Percentiles rank a stretch among this genome's conserved stretches.
Evolutionary conservation across 1,140 invertebrate species (phyloP).

Genomic region (Parasteatoda tepidariorum): DNA sequence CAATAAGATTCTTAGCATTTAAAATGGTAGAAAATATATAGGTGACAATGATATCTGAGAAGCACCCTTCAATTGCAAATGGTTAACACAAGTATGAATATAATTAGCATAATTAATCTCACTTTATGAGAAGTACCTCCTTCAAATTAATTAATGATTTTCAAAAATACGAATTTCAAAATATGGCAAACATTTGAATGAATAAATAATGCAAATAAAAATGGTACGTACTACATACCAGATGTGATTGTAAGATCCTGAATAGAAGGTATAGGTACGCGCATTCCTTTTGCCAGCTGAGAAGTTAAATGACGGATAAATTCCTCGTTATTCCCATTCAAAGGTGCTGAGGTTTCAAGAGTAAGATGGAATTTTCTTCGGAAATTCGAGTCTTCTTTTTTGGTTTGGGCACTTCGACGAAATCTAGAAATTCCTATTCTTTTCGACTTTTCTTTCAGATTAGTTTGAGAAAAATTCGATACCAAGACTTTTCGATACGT

Average conservation of each 20-base stretch:
- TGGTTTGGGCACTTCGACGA: constrained; percentile 9
- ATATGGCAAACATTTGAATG: too few species aligned
- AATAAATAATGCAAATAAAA: too few species aligned
- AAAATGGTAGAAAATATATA: too few species aligned
- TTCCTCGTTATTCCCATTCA: background rate
- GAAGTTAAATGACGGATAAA: constrained; percentile 10
- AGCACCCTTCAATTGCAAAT: too few species aligned
- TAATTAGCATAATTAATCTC: too few species aligned
- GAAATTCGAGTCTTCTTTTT: background rate
- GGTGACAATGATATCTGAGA: too few species aligned
- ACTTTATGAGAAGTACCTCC: too few species aligned
- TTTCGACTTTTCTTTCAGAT: background rate
- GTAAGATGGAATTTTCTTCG: constrained; percentile 19
- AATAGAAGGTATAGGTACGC: constrained; percentile 13
- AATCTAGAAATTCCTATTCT: background rate
- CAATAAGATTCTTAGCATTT: too few species aligned
- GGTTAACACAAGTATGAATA: too few species aligned
- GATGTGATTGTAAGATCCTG: background rate
- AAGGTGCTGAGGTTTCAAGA: background rate
- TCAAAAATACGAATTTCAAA: too few species aligned
- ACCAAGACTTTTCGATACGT: background rate
- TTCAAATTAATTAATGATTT: too few species aligned
- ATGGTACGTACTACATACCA: too few species aligned
- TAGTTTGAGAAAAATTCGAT: background rate
- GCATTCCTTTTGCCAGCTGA: constrained; percentile 23